Evolutionary conservation across 2,113 vertebrate species (phyloP).

Genomic region (Neomonachus schauinslandi): DNA sequence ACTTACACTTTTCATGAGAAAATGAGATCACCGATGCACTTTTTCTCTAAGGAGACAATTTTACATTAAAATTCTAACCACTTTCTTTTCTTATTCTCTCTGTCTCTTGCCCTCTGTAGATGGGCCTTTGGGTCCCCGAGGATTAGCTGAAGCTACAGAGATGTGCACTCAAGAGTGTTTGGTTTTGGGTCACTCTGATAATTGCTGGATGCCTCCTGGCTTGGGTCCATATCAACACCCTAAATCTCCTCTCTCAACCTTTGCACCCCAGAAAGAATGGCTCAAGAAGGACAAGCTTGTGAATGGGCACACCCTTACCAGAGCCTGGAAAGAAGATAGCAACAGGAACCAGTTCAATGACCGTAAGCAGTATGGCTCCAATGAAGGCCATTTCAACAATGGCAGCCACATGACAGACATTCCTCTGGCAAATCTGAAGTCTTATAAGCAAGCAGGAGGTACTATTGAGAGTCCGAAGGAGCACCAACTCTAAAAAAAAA

Average conservation of each 20-base stretch:
- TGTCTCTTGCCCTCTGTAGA: slow-evolving; percentile 84
- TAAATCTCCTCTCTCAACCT: slow-evolving; percentile 96
- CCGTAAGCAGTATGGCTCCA: slow-evolving; percentile 95
- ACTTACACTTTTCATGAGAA: background rate
- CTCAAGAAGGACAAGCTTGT: slow-evolving; percentile 97
- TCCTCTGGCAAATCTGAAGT: slow-evolving; percentile 97
- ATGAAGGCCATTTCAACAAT: slow-evolving; percentile 94
- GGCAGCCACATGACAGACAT: slow-evolving; percentile 95
- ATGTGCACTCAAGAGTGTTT: slow-evolving; percentile 99
- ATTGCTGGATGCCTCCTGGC: slow-evolving; percentile 99
- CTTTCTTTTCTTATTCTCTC: background rate
- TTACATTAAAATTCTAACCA: slow-evolving; percentile 57
- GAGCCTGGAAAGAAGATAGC: slow-evolving; percentile 97
- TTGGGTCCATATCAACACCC: slow-evolving; percentile 95
- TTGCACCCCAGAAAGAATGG: slow-evolving; percentile 96
- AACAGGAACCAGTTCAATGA: slow-evolving; percentile 96
- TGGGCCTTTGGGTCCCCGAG: slow-evolving; percentile 95
- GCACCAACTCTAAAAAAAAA: slow-evolving; percentile 95
- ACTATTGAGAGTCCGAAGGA: slow-evolving; percentile 95
- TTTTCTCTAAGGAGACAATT: slow-evolving; percentile 17
- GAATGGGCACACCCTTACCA: slow-evolving; percentile 97
- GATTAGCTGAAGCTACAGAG: slow-evolving; percentile 98
- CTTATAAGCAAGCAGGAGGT: slow-evolving; percentile 94
- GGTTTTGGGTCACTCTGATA: slow-evolving; percentile 98
- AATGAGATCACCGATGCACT: background rate